Percentiles rank a stretch among this genome's conserved stretches.
Conservation (phyloP, 2,113 vertebrate species). For the Centropus unirufus region DNA sequence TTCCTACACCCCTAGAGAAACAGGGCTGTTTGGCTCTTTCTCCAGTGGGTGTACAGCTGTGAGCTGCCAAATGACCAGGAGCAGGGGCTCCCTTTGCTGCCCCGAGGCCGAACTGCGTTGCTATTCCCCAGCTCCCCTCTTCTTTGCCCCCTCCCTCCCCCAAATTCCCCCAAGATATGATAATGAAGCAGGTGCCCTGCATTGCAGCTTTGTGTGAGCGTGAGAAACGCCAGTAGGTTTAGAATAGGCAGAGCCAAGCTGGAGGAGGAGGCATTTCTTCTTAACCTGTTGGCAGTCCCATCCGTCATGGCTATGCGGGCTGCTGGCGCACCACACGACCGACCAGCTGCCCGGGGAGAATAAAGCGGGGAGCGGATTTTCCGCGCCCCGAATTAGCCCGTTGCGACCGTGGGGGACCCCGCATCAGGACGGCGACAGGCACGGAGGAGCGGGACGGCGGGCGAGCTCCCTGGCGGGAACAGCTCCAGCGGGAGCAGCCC, state of each 20-base stretch:
- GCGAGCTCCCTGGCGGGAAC: too few species aligned
- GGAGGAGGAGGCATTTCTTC: slow-evolving; percentile 61
- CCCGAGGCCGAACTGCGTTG: background rate
- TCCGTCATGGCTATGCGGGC: slow-evolving; percentile 64
- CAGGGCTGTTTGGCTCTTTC: background rate
- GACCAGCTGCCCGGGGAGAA: slow-evolving; percentile 76
- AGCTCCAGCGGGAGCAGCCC: slow-evolving; percentile 22
- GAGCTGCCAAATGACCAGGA: background rate
- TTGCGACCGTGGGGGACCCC: slow-evolving; percentile 26
- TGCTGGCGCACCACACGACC: background rate
- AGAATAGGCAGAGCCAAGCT: slow-evolving; percentile 65
- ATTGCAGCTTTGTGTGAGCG: slow-evolving; percentile 78
- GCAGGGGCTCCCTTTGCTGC: background rate
- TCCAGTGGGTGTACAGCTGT: slow-evolving; percentile 3
- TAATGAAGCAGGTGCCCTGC: slow-evolving; percentile 91
- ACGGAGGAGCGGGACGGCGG: background rate
- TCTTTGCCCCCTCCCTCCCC: background rate
- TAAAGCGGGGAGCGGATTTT: slow-evolving; percentile 36
- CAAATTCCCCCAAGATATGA: slow-evolving; percentile 79
- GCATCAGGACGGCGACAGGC: background rate
- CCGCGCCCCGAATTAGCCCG: slow-evolving; percentile 20
- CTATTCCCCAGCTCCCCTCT: background rate
- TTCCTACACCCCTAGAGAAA: background rate
- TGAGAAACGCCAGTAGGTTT: slow-evolving; percentile 83
- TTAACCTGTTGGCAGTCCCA: slow-evolving; percentile 81